These are phyloP conservation scores for Chloroceryle inda DNA, from an alignment of 2,797 vertebrate genomes.

Conservation along the genomic window DNA sequence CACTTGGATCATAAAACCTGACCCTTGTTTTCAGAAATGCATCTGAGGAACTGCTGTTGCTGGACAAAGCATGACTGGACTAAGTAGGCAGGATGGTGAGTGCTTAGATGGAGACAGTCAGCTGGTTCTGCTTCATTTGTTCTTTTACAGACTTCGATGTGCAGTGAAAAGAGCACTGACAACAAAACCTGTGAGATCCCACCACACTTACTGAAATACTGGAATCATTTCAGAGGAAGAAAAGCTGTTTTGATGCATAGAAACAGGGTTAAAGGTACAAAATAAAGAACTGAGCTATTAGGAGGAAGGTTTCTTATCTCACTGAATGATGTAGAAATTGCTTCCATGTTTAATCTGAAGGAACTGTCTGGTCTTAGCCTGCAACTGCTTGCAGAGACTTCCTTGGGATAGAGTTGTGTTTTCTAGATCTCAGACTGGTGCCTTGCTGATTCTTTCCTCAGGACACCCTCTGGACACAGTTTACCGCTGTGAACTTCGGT, in stretches of 20 bases:
- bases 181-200: background rate
- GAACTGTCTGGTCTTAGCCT: background rate
- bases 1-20: background rate
- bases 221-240: background rate
- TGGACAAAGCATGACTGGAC: background rate
- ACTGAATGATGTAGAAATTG: background rate
- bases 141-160: background rate
- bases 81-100: background rate
- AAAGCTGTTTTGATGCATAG: background rate
- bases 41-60: background rate
- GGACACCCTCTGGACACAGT: background rate
- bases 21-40: background rate
- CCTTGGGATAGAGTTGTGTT: background rate
- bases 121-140: conserved; percentile 18
- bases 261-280: background rate
- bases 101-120: background rate
- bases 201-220: background rate
- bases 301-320: background rate
- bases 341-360: background rate
- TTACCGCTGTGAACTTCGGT: background rate
- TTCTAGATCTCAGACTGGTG: background rate
- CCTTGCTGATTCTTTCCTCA: background rate
- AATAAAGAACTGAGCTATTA: background rate
- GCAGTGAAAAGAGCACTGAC: background rate
- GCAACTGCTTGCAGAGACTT: background rate